phyloP scores from a whole-genome alignment of 2,113 vertebrate genomes.

The Alligator mississippiensis region DNA sequence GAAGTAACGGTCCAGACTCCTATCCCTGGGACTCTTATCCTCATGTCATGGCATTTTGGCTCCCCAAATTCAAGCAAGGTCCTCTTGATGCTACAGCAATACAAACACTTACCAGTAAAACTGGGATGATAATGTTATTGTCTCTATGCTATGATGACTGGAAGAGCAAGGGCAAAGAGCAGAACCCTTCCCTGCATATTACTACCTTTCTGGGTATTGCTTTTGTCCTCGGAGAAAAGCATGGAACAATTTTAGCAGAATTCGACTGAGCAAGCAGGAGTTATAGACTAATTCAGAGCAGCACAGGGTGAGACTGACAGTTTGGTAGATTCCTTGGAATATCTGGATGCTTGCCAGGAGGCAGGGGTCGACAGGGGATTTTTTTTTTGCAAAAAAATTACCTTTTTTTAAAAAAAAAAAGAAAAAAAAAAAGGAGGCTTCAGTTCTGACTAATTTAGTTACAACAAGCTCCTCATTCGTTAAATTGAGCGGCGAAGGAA shows the following conservation, averaged over 20 bases:
- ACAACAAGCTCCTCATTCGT: background rate
- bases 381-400: background rate
- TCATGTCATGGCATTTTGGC: background rate
- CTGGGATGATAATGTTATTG: too few species aligned
- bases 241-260: background rate
- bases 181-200: background rate
- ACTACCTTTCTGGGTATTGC: background rate
- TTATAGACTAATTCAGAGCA: background rate
- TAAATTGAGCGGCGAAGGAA: background rate
- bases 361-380: background rate
- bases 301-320: rapidly evolving
- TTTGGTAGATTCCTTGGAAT: rapidly evolving
- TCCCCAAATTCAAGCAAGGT: background rate
- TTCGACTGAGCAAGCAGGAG: rapidly evolving
- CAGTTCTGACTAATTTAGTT: background rate
- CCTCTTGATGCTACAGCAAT: background rate
- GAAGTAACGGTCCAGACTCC: rapidly evolving
- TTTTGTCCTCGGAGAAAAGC: background rate
- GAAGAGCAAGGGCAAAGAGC: background rate
- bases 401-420: background rate
- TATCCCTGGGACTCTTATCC: background rate
- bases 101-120: background rate
- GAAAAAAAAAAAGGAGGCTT: background rate
- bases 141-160: rapidly evolving
- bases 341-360: background rate